Conservation (phyloP, 2,113 vertebrate genomes). For the Chaetorhynchus papuensis region DNA sequence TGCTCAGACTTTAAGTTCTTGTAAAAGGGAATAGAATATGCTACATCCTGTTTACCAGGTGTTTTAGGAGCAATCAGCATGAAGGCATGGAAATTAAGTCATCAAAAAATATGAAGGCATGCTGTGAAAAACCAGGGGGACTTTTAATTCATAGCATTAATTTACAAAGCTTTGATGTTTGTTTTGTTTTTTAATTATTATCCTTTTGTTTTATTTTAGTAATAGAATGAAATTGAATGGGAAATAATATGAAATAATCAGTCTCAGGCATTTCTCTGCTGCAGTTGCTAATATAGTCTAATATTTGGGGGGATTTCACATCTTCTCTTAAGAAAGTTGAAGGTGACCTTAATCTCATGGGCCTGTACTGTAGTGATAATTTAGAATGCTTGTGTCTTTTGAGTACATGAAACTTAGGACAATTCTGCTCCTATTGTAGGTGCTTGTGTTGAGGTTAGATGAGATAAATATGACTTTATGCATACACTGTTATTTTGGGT, state of each 20-base stretch:
- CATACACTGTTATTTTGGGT: background rate
- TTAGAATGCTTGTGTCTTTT: background rate
- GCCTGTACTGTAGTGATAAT: background rate
- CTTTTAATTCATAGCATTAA: background rate
- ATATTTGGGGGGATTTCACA: background rate
- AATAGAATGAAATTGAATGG: background rate
- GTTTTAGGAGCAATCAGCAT: background rate
- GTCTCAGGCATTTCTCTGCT: background rate
- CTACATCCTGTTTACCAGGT: constrained; percentile 46
- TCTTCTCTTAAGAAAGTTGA: background rate
- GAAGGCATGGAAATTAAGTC: background rate
- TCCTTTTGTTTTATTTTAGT: background rate
- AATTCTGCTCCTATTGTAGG: background rate
- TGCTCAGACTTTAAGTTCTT: constrained; percentile 12
- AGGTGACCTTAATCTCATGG: background rate
- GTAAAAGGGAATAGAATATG: background rate
- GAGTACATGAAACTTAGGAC: background rate
- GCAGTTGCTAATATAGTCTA: background rate
- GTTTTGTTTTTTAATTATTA: background rate
- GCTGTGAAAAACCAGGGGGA: background rate
- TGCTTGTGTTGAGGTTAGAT: background rate
- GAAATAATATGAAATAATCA: background rate
- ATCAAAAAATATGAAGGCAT: background rate
- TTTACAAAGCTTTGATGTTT: background rate
- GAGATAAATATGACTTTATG: background rate